A percentile compares a stretch with the other conserved stretches of the same genome.
Conservation (phyloP, 2,113 vertebrate genomes). For the Azemiops feae region DNA sequence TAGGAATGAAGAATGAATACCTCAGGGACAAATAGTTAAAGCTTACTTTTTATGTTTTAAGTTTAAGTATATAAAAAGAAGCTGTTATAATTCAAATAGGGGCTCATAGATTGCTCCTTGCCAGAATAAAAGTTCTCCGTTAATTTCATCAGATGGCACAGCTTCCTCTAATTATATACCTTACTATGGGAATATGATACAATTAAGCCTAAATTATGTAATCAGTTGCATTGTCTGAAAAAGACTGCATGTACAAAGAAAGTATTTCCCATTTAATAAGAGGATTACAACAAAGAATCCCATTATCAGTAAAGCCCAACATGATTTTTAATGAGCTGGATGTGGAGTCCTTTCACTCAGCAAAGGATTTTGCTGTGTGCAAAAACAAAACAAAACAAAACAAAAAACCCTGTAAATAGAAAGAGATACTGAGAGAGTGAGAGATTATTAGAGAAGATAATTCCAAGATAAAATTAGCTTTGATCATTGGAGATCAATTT, state of each 20-base stretch:
- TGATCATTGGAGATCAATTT: background rate
- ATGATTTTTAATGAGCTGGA: background rate
- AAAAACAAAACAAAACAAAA: background rate
- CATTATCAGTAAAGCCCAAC: background rate
- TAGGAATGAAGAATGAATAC: conserved; percentile 2
- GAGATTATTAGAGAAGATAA: background rate
- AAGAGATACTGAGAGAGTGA: background rate
- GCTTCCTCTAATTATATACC: background rate
- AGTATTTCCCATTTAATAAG: background rate
- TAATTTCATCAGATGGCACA: background rate
- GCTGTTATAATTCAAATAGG: background rate
- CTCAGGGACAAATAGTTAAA: conserved; percentile 4
- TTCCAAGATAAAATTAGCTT: background rate
- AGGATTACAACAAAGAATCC: background rate
- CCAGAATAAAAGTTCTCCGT: conserved; percentile 17
- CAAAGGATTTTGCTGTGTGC: background rate
- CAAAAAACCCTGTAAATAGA: background rate
- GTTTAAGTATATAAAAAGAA: conserved; percentile 44
- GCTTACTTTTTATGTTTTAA: conserved; percentile 23
- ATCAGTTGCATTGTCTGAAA: background rate
- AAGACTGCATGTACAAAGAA: background rate
- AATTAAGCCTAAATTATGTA: background rate
- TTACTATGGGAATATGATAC: background rate
- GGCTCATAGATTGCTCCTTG: background rate
- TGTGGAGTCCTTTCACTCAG: background rate